phyloP scores from a whole-genome alignment of 1,140 invertebrate genomes.

The Ladona fulva region DNA sequence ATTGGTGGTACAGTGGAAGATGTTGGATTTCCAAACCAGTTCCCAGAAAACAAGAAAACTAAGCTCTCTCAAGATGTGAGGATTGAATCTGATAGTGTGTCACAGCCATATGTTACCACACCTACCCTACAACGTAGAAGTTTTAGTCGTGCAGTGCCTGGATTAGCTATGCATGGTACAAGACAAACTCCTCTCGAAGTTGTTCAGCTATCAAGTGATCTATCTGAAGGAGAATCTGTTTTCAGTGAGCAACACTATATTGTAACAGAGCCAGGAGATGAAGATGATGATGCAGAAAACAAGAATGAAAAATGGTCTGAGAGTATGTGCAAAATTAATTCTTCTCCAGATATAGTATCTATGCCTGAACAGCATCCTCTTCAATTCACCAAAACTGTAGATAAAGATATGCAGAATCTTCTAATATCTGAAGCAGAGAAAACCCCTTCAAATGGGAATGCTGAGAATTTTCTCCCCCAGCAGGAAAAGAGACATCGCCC shows the following conservation, averaged over 20 bases:
- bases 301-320: background rate
- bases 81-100: background rate
- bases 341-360: conserved; percentile 20
- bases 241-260: conserved; percentile 16
- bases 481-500: conserved; percentile 19
- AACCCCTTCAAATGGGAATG: background rate
- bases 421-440: background rate
- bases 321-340: conserved; percentile 13
- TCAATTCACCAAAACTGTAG: background rate
- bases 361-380: background rate
- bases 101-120: conserved; percentile 14
- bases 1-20: background rate
- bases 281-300: background rate
- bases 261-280: conserved; percentile 22
- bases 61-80: background rate
- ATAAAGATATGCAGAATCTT: background rate
- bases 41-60: background rate
- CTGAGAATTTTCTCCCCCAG: background rate
- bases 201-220: conserved; percentile 13
- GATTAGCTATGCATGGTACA: conserved; percentile 11
- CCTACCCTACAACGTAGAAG: conserved; percentile 15
- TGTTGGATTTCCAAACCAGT: background rate
- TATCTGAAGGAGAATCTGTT: conserved; percentile 10
- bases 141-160: conserved; percentile 14
- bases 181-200: conserved; percentile 20